These are phyloP conservation scores for Campoletis raptor DNA, from an alignment of 2,888 invertebrate genomes.

Conservation along the genomic window DNA sequence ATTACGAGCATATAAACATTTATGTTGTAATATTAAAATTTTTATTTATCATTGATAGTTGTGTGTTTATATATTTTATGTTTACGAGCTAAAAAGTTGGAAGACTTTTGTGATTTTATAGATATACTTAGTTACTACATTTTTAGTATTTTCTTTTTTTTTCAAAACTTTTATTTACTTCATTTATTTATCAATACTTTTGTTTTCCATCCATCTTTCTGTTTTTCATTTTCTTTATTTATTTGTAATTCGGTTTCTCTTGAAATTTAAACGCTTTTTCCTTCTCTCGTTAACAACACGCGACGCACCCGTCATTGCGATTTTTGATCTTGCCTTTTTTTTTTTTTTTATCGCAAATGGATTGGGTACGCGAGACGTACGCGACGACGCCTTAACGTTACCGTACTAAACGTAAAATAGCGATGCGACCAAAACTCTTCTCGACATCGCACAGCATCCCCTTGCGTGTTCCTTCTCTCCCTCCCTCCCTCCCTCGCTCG, in stretches of 20 bases:
- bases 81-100: slow-evolving; percentile 74
- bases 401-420: slow-evolving; percentile 79
- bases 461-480: slow-evolving; percentile 33
- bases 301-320: slow-evolving; percentile 61
- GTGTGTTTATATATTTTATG: slow-evolving; percentile 50
- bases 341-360: slow-evolving; percentile 7
- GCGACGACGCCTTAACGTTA: slow-evolving; percentile 82
- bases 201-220: slow-evolving; percentile 19
- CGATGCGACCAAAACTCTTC: slow-evolving; percentile 71
- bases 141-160: slow-evolving; percentile 36
- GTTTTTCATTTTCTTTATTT: slow-evolving; percentile 16
- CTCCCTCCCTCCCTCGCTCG: slow-evolving; percentile 62
- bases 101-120: slow-evolving; percentile 83
- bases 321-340: slow-evolving; percentile 42
- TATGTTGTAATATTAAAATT: slow-evolving; percentile 23
- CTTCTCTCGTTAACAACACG: slow-evolving; percentile 60
- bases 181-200: slow-evolving; percentile 46
- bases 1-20: not conserved
- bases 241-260: slow-evolving; percentile 48
- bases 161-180: not conserved
- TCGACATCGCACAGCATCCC: slow-evolving; percentile 63
- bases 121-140: slow-evolving; percentile 58
- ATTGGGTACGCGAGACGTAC: slow-evolving; percentile 77
- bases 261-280: slow-evolving; percentile 50
- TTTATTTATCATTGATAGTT: slow-evolving; percentile 13